Evolutionary conservation across 1,140 invertebrate species (phyloP), one percentile per base, ranked within the genome.

Genomic region (Sarcophaga bullata): DNA sequence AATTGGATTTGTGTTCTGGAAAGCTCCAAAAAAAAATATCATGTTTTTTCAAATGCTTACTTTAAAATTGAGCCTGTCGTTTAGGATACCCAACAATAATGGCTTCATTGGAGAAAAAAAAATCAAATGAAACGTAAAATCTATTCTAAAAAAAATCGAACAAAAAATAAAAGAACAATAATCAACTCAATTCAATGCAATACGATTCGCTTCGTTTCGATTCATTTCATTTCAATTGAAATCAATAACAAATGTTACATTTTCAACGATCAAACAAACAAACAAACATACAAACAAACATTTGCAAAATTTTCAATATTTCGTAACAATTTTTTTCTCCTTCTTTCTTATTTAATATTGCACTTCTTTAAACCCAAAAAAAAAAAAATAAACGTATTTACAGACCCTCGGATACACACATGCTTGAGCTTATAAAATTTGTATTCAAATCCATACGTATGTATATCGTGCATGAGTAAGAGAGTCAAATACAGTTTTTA

Each of bases 231-330:
- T 37, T 58, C 11, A 58, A 58, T 58, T 58, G 54, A 58, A 58
- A 58, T 58, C 54, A 58, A 58, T 58, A 58, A 58, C 54, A 58
- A 58, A 58, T 58, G 54, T 58, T 58, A 58, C 54, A 13, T 58
- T 58, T 58, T 58, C 15, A n/a, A 37, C 25, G 25, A 37, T 37
- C 25, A 37, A 37, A 37, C 25, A 37, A 1, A 37, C 25, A 37
- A 37, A 37, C 4, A n/a, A n/a, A n/a, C n/a, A n/a, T n/a, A n/a
- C n/a, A n/a, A n/a, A n/a, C n/a, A n/a, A 58, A 58, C 13, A 6
- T 58, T 58, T 58, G 54, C 54, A 58, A n/a, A n/a, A n/a, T n/a
- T 58, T 13, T 54, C 52, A 1, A 15, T n/a, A n/a, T n/a, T n/a
- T n/a, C n/a, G n/a, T n/a, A n/a, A n/a, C 1, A 37, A 37, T 37